A percentile compares a stretch with the other conserved stretches of the same genome.
Evolutionary conservation across 2,888 invertebrate species (phyloP).

Genomic region (Lordiphosa fenestrarum): DNA sequence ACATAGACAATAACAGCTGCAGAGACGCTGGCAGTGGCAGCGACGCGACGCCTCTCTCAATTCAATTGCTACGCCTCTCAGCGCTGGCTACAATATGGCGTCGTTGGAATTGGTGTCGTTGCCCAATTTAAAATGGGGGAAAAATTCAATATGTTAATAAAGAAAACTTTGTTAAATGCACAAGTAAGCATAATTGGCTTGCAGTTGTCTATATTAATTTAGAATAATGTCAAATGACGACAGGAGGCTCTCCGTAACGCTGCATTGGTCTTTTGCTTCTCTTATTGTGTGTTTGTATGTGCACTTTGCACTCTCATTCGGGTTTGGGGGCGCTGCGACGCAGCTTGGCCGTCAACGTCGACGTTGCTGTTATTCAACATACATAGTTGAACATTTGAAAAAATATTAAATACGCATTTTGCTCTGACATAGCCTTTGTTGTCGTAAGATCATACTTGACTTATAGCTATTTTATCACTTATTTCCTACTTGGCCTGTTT

Average conservation of each 20-base stretch:
- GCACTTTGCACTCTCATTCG: slow-evolving; percentile 37
- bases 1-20: slow-evolving; percentile 43
- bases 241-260: slow-evolving; percentile 18
- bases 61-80: slow-evolving; percentile 5
- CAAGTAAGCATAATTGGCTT: slow-evolving; percentile 6
- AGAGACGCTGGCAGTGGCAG: slow-evolving; percentile 35
- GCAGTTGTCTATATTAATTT: not conserved
- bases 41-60: slow-evolving; percentile 14
- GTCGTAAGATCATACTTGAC: slow-evolving; percentile 27
- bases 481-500: slow-evolving; percentile 55
- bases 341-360: not conserved
- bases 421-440: slow-evolving; percentile 15
- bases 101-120: slow-evolving; percentile 66
- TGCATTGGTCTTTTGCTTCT: slow-evolving; percentile 59
- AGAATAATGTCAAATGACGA: slow-evolving; percentile 5
- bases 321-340: not conserved
- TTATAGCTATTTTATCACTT: slow-evolving; percentile 38
- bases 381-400: slow-evolving; percentile 18
- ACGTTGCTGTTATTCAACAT: slow-evolving; percentile 39
- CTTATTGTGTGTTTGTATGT: slow-evolving; percentile 36
- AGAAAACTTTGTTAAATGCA: slow-evolving; percentile 21
- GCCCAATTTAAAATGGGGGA: slow-evolving; percentile 47
- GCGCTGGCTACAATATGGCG: slow-evolving; percentile 59
- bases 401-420: slow-evolving; percentile 35
- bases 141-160: slow-evolving; percentile 34